Percentiles rank a stretch among this genome's conserved stretches.
Conservation (phyloP, 2,113 vertebrate species). For the Mus musculus region DNA sequence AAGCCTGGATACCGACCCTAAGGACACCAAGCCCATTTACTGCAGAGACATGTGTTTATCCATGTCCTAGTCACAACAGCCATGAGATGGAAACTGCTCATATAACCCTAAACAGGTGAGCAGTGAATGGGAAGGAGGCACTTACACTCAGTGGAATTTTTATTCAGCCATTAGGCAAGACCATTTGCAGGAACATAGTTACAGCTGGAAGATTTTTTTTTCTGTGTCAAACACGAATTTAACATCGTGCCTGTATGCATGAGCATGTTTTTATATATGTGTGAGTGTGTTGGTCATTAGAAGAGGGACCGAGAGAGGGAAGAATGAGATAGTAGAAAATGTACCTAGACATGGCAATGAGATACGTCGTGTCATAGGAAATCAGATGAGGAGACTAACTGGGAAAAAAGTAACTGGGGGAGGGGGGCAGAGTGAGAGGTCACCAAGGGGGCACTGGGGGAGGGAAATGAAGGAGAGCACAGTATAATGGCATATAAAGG, state of each 20-base stretch:
- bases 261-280: not conserved
- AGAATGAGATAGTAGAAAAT: not conserved
- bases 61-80: not conserved
- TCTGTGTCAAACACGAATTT: not conserved
- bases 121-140: not conserved
- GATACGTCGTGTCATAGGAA: not conserved
- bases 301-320: not conserved
- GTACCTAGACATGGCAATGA: not conserved
- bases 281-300: not conserved
- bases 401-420: not conserved
- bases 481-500: not conserved
- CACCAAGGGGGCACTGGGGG: not conserved
- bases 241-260: not conserved
- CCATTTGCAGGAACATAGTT: not conserved
- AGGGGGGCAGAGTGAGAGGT: not conserved
- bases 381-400: not conserved
- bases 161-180: not conserved
- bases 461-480: not conserved
- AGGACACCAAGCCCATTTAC: not conserved
- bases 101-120: not conserved
- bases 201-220: not conserved
- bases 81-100: not conserved
- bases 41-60: not conserved
- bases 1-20: not conserved
- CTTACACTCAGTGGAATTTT: not conserved